Percentiles rank a stretch among this genome's conserved stretches.
Conservation (phyloP, 2,888 invertebrate species). For the Junonia oenone region DNA sequence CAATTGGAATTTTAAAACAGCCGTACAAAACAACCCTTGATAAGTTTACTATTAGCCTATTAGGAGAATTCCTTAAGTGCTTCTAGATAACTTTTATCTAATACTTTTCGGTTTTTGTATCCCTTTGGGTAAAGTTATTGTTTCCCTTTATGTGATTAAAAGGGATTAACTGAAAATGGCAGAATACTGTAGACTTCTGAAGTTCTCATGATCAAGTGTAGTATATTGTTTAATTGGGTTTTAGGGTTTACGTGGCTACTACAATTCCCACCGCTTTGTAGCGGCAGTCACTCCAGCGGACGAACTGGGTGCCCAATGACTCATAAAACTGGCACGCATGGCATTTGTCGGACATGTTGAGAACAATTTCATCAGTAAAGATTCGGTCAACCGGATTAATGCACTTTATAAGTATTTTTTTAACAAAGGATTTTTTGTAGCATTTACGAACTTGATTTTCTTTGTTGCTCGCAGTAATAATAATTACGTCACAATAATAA, state of each 20-base stretch:
- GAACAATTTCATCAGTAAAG: constrained; percentile 30
- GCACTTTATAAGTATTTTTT: constrained; percentile 33
- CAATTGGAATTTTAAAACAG: constrained; percentile 31
- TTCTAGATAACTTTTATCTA: constrained; percentile 19
- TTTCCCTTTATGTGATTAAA: constrained; percentile 1
- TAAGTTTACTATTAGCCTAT: constrained; percentile 6
- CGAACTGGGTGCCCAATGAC: constrained; percentile 50
- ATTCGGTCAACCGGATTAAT: not conserved
- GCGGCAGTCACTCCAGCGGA: constrained; percentile 24
- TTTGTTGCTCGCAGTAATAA: constrained; percentile 64
- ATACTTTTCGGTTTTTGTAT: constrained; percentile 6
- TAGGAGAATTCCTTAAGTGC: constrained; percentile 9
- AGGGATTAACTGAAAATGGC: not conserved
- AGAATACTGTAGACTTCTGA: constrained; percentile 19
- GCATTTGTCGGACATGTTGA: constrained; percentile 56
- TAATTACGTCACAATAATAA: constrained; percentile 72
- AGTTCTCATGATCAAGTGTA: constrained; percentile 12
- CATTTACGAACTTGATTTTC: constrained; percentile 56
- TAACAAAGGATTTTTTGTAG: constrained; percentile 35
- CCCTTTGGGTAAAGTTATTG: constrained; percentile 1
- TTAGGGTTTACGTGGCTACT: constrained; percentile 35
- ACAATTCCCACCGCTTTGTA: constrained; percentile 42
- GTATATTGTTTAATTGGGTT: constrained; percentile 1
- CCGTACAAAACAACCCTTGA: constrained; percentile 26
- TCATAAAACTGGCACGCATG: constrained; percentile 52